Conservation (phyloP, 2,888 invertebrate genomes). For the Dioctria rufipes region DNA sequence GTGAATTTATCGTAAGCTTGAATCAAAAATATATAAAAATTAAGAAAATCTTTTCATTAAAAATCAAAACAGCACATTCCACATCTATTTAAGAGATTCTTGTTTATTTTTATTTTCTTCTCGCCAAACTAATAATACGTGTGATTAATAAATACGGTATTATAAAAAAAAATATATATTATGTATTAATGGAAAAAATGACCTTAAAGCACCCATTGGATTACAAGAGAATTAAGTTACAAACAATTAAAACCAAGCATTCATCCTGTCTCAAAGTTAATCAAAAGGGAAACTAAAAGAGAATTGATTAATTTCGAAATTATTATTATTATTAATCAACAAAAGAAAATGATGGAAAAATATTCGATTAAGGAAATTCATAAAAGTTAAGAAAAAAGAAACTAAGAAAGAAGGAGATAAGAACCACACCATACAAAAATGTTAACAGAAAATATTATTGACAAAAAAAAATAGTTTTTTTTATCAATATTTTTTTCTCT, state of each 20-base stretch:
- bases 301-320: conserved; percentile 3
- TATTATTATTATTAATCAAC: conserved; percentile 31
- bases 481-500: conserved; percentile 17
- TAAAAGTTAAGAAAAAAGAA: conserved; percentile 14
- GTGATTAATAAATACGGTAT: not conserved
- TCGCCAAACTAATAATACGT: not conserved
- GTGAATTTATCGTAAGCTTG: too few relatives aligned
- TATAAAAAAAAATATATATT: not conserved
- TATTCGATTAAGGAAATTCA: conserved; percentile 30
- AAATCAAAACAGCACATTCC: too few relatives aligned
- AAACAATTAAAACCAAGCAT: conserved; percentile 33
- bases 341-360: conserved; percentile 3
- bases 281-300: conserved; percentile 41
- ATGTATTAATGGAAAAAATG: not conserved
- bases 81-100: too few relatives aligned
- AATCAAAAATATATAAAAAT: too few relatives aligned
- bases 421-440: conserved; percentile 30
- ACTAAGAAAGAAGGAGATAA: conserved; percentile 13
- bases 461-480: conserved; percentile 56
- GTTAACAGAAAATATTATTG: conserved; percentile 2
- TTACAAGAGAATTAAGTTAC: conserved; percentile 24
- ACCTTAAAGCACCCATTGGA: conserved; percentile 17
- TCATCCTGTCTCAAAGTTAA: conserved; percentile 44
- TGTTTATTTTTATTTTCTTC: not conserved
- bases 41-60: too few relatives aligned